phyloP scores from a whole-genome alignment of 2,113 vertebrate species.

The Gallinago jamesoni region DNA sequence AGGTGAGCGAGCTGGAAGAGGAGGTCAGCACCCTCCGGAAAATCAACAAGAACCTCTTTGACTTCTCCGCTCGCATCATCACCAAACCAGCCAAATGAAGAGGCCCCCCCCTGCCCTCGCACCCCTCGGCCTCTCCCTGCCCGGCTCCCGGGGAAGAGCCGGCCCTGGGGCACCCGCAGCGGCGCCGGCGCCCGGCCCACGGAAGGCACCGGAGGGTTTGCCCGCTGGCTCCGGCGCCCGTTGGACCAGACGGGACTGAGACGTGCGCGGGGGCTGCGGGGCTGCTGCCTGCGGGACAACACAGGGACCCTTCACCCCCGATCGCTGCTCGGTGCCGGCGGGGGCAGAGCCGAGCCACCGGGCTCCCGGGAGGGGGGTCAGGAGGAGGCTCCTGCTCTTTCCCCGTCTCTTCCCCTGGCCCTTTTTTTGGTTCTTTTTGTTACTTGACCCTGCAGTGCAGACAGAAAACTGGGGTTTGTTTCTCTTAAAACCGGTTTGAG shows the following conservation, averaged over 20 bases:
- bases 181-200: neutral
- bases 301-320: neutral
- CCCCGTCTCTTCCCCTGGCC: neutral
- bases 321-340: neutral
- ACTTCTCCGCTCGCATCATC: constrained; percentile 91
- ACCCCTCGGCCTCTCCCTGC: constrained; percentile 5
- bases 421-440: constrained; percentile 3
- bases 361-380: neutral
- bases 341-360: neutral
- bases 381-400: neutral
- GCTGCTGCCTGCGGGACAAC: neutral
- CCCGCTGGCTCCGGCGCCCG: neutral
- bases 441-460: constrained; percentile 51
- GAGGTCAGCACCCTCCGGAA: constrained; percentile 91
- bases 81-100: constrained; percentile 81
- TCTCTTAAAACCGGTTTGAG: neutral
- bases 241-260: neutral
- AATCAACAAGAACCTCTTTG: constrained; percentile 93
- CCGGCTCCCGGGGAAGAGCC: neutral
- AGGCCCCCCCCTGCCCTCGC: neutral
- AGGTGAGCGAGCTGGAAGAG: constrained; percentile 89
- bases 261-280: neutral
- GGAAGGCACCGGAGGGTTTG: neutral
- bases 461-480: constrained; percentile 2
- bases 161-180: neutral